These are phyloP conservation scores for Campoletis sonorensis DNA, from an alignment of 1,140 invertebrate genomes.

Conservation along the genomic window DNA sequence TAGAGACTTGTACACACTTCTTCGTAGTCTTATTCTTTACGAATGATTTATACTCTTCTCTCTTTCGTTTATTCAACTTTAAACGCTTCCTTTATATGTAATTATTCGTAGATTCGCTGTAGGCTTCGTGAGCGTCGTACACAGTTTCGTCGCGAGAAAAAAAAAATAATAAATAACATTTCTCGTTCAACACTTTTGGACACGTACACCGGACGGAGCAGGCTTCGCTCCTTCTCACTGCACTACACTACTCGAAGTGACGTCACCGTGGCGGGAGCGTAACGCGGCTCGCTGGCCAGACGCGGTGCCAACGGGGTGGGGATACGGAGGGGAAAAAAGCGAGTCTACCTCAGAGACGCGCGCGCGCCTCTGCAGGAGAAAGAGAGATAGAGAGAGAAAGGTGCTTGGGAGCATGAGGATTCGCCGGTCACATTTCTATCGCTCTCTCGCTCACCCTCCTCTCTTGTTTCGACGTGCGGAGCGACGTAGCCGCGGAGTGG, in stretches of 20 bases:
- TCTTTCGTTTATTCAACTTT: not conserved
- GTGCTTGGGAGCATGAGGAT: no score
- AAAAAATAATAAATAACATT: constrained; percentile 17
- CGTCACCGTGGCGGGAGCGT: constrained; percentile 77
- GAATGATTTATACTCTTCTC: not conserved
- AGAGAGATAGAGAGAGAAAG: not conserved
- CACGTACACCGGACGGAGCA: constrained; percentile 68
- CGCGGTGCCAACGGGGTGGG: constrained; percentile 59
- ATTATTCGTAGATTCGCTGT: not conserved
- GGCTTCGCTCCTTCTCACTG: constrained; percentile 74
- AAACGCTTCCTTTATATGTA: not conserved
- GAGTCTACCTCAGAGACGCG: constrained; percentile 65
- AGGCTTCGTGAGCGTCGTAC: constrained; percentile 13
- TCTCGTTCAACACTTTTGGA: constrained; percentile 46
- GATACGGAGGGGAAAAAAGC: constrained; percentile 65
- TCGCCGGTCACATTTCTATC: constrained; percentile 26
- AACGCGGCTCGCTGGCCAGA: constrained; percentile 71
- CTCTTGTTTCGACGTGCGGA: not conserved
- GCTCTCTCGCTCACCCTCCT: not conserved
- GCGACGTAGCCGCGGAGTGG: not conserved
- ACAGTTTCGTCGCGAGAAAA: constrained; percentile 19
- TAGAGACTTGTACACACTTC: not conserved
- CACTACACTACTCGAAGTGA: constrained; percentile 78
- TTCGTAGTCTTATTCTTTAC: not conserved
- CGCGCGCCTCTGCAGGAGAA: no score